These are phyloP conservation scores for Pedionomus torquatus DNA, from an alignment of 2,113 vertebrate species.

Conservation along the genomic window DNA sequence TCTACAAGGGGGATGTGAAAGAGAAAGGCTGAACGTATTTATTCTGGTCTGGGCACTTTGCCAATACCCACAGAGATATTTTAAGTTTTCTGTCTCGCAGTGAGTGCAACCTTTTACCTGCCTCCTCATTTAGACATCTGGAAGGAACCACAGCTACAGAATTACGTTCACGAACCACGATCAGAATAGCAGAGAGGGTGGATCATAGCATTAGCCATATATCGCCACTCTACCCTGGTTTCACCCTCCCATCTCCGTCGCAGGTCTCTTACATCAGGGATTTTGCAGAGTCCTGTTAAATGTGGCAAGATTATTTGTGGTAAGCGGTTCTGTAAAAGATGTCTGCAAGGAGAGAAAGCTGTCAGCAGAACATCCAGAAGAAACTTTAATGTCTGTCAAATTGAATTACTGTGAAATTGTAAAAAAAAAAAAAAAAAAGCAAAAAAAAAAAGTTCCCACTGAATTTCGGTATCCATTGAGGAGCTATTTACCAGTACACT, in stretches of 20 bases:
- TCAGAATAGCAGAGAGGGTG: neutral
- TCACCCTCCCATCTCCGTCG: neutral
- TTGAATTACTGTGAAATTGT: neutral
- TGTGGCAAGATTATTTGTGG: neutral
- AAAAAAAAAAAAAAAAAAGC: neutral
- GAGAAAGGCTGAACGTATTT: neutral
- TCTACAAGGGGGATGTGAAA: conserved; percentile 11
- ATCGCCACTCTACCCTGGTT: neutral
- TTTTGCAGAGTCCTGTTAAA: neutral
- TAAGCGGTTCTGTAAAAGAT: neutral
- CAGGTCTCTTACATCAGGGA: neutral
- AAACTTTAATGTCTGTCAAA: neutral
- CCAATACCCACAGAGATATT: conserved; percentile 32
- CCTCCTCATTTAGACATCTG: neutral
- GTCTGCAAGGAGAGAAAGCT: neutral
- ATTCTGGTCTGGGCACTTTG: conserved; percentile 6
- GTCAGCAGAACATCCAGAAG: neutral
- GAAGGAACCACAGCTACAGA: neutral
- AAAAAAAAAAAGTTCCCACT: no score
- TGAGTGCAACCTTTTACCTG: conserved; percentile 28
- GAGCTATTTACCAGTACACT: neutral
- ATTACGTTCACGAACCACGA: neutral
- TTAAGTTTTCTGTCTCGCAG: conserved; percentile 16
- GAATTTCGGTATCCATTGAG: neutral
- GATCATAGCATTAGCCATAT: neutral